These are phyloP conservation scores for Lordiphosa stackelbergi DNA, from an alignment of 1,140 invertebrate genomes.

Conservation along the genomic window DNA sequence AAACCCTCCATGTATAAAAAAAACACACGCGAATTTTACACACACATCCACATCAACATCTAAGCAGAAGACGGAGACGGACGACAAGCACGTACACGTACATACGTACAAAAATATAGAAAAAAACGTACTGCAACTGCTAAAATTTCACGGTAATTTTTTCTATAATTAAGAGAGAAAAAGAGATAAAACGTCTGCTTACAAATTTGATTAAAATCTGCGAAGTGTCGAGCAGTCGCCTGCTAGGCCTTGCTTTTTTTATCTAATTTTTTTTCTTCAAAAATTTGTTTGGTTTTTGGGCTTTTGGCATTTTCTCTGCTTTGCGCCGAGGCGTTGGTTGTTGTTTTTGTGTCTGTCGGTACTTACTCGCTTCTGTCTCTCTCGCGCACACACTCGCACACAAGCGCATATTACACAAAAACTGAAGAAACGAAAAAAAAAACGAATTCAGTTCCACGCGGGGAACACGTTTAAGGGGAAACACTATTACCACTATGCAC, in stretches of 20 bases:
- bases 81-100: slow-evolving; percentile 52
- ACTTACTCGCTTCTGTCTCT: slow-evolving; percentile 50
- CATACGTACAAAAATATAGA: slow-evolving; percentile 62
- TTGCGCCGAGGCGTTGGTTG: slow-evolving; percentile 55
- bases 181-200: slow-evolving; percentile 51
- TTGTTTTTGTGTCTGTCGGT: slow-evolving; percentile 48
- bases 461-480: slow-evolving; percentile 47
- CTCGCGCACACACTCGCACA: slow-evolving; percentile 24
- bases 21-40: slow-evolving; percentile 44
- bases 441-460: slow-evolving; percentile 50
- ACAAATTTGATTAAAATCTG: slow-evolving; percentile 52
- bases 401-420: slow-evolving; percentile 53
- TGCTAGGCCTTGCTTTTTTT: slow-evolving; percentile 33
- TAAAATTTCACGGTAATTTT: slow-evolving; percentile 74
- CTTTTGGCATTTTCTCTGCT: slow-evolving; percentile 11
- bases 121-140: slow-evolving; percentile 58
- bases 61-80: slow-evolving; percentile 33
- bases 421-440: slow-evolving; percentile 67
- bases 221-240: slow-evolving; percentile 45
- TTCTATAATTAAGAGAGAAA: slow-evolving; percentile 63
- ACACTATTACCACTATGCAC: slow-evolving; percentile 18
- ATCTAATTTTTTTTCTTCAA: slow-evolving; percentile 5
- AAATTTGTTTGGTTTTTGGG: neutral
- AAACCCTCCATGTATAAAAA: slow-evolving; percentile 49
- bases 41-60: slow-evolving; percentile 55